Evolutionary conservation across 2,888 invertebrate species (phyloP), one percentile per base, ranked within the genome.

Genomic region (Rhyacophila evoluta): DNA sequence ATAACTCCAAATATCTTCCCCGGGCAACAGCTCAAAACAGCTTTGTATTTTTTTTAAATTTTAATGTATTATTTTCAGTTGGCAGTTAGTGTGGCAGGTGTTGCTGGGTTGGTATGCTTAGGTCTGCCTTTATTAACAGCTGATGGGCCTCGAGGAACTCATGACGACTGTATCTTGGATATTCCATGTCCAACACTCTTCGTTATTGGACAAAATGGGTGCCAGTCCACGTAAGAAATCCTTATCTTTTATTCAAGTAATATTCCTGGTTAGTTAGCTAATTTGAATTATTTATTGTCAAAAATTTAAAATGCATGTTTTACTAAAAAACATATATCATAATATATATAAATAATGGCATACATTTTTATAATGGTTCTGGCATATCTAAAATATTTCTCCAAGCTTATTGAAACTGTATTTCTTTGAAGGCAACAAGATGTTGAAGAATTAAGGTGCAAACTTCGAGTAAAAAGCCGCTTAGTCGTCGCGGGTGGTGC

Each of bases 81-180:
- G 72, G 81, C 81, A 0, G 79, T 81, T 1, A 82, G 71, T 28
- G 73, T 81, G n/a, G 15, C 74, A 1, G 82, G 88, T 28, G 91
- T 93, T 10, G 88, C 90, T 37, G 94, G 93, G 12, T 90, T 93
- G 41, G 89, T 94, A 81, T 93, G 93, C 84, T 87, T 94, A 78
- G 94, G 94, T 67, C 94, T 94, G 85, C 93, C 94, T 67, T 89
- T 93, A 83, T 88, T 88, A 74, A 92, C 93, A 19, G 90, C 92
- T 0, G 92, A 91, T 85, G 94, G 94, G 12, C 89, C 89, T 83
- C 87, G 94, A 81, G 93, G 92, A 79, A 89, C 91, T 82, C 89
- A 92, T 0, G 93, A 93, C 83, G 94, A 94, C 84, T 88, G 89
- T 12, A 86, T 94, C 55, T 85, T 91, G 81, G 92, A 92, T 79